Base-by-base conservation (phyloP, 2,113 vertebrate species). In the zebrafish (Danio rerio) region DNA sequence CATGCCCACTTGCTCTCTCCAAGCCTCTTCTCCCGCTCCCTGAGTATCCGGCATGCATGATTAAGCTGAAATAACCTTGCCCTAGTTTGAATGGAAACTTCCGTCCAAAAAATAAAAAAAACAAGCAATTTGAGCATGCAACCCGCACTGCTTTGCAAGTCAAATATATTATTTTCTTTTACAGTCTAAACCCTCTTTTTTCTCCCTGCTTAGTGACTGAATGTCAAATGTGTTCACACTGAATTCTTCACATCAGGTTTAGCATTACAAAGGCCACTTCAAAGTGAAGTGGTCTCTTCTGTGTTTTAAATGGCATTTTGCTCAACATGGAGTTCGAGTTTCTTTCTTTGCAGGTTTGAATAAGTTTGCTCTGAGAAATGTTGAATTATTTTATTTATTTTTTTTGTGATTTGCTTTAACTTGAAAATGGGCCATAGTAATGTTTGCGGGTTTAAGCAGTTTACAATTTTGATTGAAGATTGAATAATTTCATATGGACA, bases 11-110 rank as follows among this genome's bases (percentile, higher is more conserved):
- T 78, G 45, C 45, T 78, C 21, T 31, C 31, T 52, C 7, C 1
- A 79, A 79, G 3, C 47, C 31, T 66, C 4, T 61, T 59, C 20
- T 16, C 9, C 16, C 9, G 43, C 21, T n/a, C 47, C 69, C 7
- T 43, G 52, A 58, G 53, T 74, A 56, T 65, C 58, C 70, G 65
- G 59, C n/a, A 75, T 74, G 80, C 70, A 74, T 55, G 21, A 74
- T 81, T 75, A 74, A 53, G 49, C 5, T 66, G 20, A 79, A 68
- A 66, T 55, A 66, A 66, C 77, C 49, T 43, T 79, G 16, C n/a
- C 31, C 77, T 79, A 79, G 47, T 66, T 78, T 68, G 6, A 31
- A 55, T 18, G 20, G 9, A 79, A 65, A 42, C 49, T 43, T 18
- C 59, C 21, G 45, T 62, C 21, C 6, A 66, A 18, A 50, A 55